These are phyloP conservation scores for Trachythela sp. DNA, from an alignment of 64 coral and sea anemone species.

Conservation along the genomic window DNA sequence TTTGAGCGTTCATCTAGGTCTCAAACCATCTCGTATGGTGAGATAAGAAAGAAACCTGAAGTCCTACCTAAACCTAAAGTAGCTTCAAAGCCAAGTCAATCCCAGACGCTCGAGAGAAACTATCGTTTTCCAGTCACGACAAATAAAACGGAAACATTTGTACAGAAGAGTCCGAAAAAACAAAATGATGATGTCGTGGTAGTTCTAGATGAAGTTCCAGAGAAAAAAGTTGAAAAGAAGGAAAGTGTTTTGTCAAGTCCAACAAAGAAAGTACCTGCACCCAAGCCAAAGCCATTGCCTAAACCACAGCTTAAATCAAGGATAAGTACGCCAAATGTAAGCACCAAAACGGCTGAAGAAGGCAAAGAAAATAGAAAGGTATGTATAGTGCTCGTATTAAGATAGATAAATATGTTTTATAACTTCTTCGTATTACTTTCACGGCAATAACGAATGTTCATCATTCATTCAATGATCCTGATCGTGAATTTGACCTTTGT, in stretches of 20 bases:
- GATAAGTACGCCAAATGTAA: not conserved
- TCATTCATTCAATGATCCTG: too few relatives aligned
- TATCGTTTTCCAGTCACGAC: constrained; percentile 10
- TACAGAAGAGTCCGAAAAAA: not conserved
- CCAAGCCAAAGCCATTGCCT: constrained; percentile 6
- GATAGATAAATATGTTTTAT: too few relatives aligned
- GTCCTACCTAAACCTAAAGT: not conserved
- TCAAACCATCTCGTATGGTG: not conserved
- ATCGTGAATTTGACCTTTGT: too few relatives aligned
- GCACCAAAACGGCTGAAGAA: not conserved
- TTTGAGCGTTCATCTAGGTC: not conserved
- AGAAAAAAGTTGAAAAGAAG: not conserved
- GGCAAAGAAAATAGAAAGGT: not conserved
- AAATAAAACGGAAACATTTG: not conserved
- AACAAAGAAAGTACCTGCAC: not conserved
- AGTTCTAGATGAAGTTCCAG: not conserved
- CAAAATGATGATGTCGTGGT: not conserved
- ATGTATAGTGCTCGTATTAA: not conserved
- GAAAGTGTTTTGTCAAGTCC: not conserved
- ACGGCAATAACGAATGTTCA: too few relatives aligned
- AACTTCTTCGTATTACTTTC: too few relatives aligned
- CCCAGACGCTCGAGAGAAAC: not conserved
- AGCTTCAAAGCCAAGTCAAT: not conserved
- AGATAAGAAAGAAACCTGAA: not conserved
- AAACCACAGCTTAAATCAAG: not conserved